Evolutionary conservation across 1,140 invertebrate genomes (phyloP), one percentile per base, ranked within the genome.

Genomic region (Solenopsis fugax): DNA sequence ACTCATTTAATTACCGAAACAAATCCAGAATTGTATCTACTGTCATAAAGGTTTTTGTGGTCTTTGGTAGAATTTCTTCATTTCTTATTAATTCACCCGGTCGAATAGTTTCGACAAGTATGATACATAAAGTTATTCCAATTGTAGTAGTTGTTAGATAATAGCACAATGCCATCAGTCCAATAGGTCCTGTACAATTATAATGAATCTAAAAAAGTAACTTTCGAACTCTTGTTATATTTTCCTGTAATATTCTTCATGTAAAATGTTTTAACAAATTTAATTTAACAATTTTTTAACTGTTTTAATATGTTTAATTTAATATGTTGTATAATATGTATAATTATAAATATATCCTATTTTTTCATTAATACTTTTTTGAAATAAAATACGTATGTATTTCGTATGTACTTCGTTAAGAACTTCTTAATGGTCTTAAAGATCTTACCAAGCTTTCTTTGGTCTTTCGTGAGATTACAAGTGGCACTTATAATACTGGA

Each of bases 21-120:
- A 98, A 93, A 94, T 98, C 97, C 88, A 98, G 95, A 71, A 97
- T 95, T 24, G 97, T 97, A 93, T 98, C 97, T 10, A 96, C 91
- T 5, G 97, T 97, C 65, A 96, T 96, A 52, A 96, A 96, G 78
- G 93, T 95, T 62, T 89, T 93, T 10, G 91, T 91, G 18, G 85
- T 84, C 48, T 85, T 88, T 85, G 76, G 9, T 21, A 60, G 12
- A 37, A 48, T n/a, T 80, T 88, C 84, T 56, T 82, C 80, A 73
- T 50, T 92, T 48, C 50, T 75, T 37, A 92, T 52, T 64, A 90
- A 77, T 85, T 91, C 73, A 0, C 97, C 97, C 29, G 97, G 97
- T 87, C 96, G 96, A 87, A 97, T 96, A 41, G 95, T 95, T 13
- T 96, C 91, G 18, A 96, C 96, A 13, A 97, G 93, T 52, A 96